Evolutionary conservation across 2,113 vertebrate genomes (phyloP).

Genomic region (Neopipo cinnamomea): DNA sequence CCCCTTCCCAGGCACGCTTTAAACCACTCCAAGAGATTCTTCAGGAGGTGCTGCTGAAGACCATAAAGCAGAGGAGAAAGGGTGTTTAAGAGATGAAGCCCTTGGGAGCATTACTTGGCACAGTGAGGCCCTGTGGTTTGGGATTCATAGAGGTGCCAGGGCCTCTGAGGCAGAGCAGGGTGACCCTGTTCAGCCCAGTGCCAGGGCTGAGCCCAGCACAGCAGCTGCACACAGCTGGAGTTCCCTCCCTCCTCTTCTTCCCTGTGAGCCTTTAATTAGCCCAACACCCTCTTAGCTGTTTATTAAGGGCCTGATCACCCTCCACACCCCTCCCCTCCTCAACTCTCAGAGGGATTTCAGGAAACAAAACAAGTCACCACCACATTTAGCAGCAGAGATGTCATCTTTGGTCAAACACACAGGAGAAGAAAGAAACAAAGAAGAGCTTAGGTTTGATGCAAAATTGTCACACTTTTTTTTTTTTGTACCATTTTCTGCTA

Average conservation of each 20-base stretch:
- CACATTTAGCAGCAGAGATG: neutral
- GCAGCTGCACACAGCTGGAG: neutral
- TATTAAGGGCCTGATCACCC: neutral
- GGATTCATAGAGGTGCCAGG: neutral
- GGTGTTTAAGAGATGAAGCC: neutral
- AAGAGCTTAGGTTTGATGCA: neutral
- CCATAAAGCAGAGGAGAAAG: neutral
- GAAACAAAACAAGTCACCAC: neutral
- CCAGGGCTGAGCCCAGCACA: neutral
- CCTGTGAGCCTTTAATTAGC: neutral
- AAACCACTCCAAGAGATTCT: neutral
- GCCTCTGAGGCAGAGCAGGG: neutral
- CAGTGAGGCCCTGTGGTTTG: neutral
- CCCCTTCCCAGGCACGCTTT: neutral
- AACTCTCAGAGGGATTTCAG: neutral
- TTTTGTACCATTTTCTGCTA: neutral
- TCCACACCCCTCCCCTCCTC: neutral
- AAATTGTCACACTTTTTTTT: neutral
- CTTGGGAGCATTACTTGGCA: accelerated
- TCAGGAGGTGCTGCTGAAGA: neutral
- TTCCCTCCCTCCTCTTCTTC: neutral
- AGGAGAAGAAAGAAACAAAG: neutral
- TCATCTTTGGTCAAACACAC: neutral
- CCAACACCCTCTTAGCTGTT: neutral
- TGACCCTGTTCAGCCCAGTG: accelerated